A percentile compares a stretch with the other conserved stretches of the same genome.
Evolutionary conservation across 2,113 vertebrate species (phyloP).

Genomic region (Verasper variegatus): DNA sequence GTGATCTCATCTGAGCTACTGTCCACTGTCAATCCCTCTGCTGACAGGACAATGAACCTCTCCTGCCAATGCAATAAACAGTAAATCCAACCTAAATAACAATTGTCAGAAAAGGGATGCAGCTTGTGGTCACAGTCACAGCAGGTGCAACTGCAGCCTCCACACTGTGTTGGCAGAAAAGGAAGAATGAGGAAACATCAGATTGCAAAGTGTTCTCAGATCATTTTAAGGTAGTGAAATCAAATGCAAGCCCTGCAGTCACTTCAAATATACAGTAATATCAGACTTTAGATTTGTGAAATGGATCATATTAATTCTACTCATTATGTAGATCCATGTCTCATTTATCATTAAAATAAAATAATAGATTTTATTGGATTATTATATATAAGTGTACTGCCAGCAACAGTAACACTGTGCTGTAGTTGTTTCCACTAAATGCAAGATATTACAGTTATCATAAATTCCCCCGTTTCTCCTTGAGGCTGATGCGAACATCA

Average conservation of each 20-base stretch:
- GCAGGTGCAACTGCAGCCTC: not conserved
- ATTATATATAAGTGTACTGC: not conserved
- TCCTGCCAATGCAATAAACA: conserved; percentile 21
- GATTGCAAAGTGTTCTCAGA: not conserved
- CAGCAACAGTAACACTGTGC: not conserved
- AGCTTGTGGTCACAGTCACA: not conserved
- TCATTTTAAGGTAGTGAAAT: conserved; percentile 2
- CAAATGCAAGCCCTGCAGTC: not conserved
- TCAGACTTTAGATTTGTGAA: not conserved
- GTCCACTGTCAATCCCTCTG: conserved; percentile 21
- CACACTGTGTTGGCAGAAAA: no score
- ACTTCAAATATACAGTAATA: not conserved
- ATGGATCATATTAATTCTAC: not conserved
- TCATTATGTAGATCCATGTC: not conserved
- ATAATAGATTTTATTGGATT: no score
- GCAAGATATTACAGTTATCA: not conserved
- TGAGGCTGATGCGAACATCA: not conserved
- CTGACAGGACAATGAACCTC: conserved; percentile 6
- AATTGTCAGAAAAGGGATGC: not conserved
- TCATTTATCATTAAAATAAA: not conserved
- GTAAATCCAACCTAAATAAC: conserved; percentile 22
- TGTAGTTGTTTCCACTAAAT: conserved; percentile 3
- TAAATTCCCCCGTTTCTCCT: not conserved
- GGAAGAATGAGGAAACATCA: not conserved
- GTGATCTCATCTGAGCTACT: conserved; percentile 25